Base-by-base conservation (phyloP, 2,888 invertebrate genomes). In the Agrypnus murinus region DNA sequence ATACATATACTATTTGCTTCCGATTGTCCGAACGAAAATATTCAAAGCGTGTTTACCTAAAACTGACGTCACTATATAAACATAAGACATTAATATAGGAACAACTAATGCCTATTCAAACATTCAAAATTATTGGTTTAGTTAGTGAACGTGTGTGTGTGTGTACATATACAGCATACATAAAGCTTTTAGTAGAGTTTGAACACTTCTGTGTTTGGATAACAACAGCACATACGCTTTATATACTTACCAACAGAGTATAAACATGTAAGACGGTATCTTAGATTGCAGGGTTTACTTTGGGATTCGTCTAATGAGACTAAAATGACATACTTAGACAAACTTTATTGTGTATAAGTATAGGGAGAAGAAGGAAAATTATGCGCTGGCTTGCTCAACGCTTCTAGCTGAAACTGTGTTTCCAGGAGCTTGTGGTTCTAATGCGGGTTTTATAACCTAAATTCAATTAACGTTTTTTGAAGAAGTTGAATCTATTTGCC, bases 171-270 rank as follows among this genome's bases (percentile, higher is more conserved):
- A n/a, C n/a, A n/a, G n/a, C n/a, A 25, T 25, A 55, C 55, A 55
- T 38, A 55, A 7, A 10, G 55, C 36, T 55, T 55, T 50, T 19
- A 55, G 36, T 38, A 17, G 36, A 38, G 31, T 50, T 55, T 38
- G 55, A 55, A 55, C 55, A 36, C 55, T 55, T 55, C 55, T 55
- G 55, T 34, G 38, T 55, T 55, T 55, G 36, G 14, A 36, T 36
- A 55, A 17, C 19, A 36, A 10, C 55, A 12, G 7, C 40, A 12
- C 40, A 40, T n/a, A 50, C 31, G n/a, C n/a, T n/a, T n/a, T n/a
- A n/a, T n/a, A n/a, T n/a, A n/a, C n/a, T n/a, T n/a, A 50, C 50
- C 50, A 50, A 50, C 50, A 50, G 31, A 50, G 25, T 31, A 50
- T 50, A 32, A 50, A 48, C 48, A 17, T 48, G 9, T 12, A 10